Evolutionary conservation across 2,113 vertebrate genomes (phyloP).

Genomic region (Brienomyrus longianalis): DNA sequence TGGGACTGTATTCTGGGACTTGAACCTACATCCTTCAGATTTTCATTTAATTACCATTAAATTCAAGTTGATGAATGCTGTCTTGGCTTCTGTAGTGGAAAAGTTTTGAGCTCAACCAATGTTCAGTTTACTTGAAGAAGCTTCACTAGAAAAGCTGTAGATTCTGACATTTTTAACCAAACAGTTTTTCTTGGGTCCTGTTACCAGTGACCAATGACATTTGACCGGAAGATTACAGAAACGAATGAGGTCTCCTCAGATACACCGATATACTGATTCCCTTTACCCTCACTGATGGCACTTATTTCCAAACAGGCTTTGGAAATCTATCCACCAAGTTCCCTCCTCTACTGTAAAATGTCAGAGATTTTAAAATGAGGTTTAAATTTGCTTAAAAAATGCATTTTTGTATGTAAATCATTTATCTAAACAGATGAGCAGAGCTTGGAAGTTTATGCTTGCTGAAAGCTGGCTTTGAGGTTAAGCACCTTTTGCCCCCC

Average conservation of each 20-base stretch:
- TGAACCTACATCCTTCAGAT: too few relatives aligned
- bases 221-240: background rate
- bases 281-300: background rate
- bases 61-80: too few relatives aligned
- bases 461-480: background rate
- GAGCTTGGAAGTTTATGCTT: background rate
- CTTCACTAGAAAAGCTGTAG: too few relatives aligned
- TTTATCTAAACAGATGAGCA: background rate
- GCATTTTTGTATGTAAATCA: background rate
- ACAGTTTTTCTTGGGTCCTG: background rate
- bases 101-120: too few relatives aligned
- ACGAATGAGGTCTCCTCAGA: background rate
- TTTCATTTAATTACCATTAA: too few relatives aligned
- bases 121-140: too few relatives aligned
- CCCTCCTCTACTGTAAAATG: background rate
- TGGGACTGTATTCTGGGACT: too few relatives aligned
- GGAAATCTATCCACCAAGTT: background rate
- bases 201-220: background rate
- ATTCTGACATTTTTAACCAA: too few relatives aligned
- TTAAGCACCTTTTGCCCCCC: background rate
- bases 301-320: background rate
- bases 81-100: too few relatives aligned
- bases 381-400: background rate
- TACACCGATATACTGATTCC: background rate
- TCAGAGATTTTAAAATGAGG: background rate